A percentile compares a stretch with the other conserved stretches of the same genome.
Evolutionary conservation across 2,888 invertebrate genomes (phyloP).

Genomic region (Drosophila picticornis): DNA sequence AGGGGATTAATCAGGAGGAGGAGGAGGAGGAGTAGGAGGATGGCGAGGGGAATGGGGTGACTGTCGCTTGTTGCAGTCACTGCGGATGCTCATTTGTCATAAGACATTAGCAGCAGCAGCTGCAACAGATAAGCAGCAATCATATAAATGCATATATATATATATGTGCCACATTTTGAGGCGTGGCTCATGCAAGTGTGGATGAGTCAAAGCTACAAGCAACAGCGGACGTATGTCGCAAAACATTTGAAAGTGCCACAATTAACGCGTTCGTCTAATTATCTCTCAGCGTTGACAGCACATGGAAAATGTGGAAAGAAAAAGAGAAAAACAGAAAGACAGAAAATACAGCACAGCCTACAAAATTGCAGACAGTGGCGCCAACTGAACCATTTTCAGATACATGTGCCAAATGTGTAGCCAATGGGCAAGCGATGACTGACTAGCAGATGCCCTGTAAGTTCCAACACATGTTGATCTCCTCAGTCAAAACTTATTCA

Average conservation of each 20-base stretch:
- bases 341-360: slow-evolving; percentile 12
- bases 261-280: slow-evolving; percentile 73
- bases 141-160: slow-evolving; percentile 24
- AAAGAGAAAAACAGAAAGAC: slow-evolving; percentile 3
- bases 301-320: not conserved
- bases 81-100: slow-evolving; percentile 71
- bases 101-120: slow-evolving; percentile 57
- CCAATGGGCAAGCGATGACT: not conserved
- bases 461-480: not conserved
- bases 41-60: slow-evolving; percentile 1
- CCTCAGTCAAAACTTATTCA: not conserved
- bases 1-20: not conserved
- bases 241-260: slow-evolving; percentile 66
- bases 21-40: slow-evolving; percentile 2
- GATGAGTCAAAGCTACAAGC: slow-evolving; percentile 42
- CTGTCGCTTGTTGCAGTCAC: slow-evolving; percentile 35
- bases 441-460: slow-evolving; percentile 10
- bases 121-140: slow-evolving; percentile 48
- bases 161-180: slow-evolving; percentile 8
- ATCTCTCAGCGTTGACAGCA: slow-evolving; percentile 60
- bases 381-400: slow-evolving; percentile 59
- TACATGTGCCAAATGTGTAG: slow-evolving; percentile 67
- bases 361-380: slow-evolving; percentile 41
- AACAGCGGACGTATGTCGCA: not conserved
- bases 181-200: slow-evolving; percentile 4